These are phyloP conservation scores for Lycopodina hypogea DNA, from an alignment of 37 sponge, comb jelly and placozoan species.

Conservation along the genomic window DNA sequence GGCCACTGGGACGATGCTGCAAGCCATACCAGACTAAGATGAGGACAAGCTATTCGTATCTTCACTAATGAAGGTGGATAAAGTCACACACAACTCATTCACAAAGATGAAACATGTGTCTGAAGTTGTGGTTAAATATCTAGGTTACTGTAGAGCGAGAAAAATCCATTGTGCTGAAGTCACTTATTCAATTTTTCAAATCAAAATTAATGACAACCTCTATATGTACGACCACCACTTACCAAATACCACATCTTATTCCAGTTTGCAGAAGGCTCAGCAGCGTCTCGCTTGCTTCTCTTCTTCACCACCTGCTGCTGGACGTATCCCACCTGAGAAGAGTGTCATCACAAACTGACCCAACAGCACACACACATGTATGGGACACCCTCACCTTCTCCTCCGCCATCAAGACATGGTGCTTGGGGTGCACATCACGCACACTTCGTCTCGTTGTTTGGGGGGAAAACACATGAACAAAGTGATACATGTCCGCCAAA, in stretches of 20 bases:
- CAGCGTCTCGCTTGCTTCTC: conserved; percentile 62
- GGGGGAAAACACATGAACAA: conserved; percentile 42
- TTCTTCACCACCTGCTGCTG: conserved; percentile 78
- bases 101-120: neutral
- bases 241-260: conserved; percentile 89
- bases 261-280: conserved; percentile 46
- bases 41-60: neutral
- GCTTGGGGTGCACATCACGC: conserved; percentile 20
- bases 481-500: conserved; percentile 63
- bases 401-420: conserved; percentile 35
- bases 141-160: too few species aligned
- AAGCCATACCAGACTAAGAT: neutral
- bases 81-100: neutral
- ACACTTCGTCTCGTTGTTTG: conserved; percentile 16
- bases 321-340: conserved; percentile 61
- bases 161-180: too few species aligned
- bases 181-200: too few species aligned
- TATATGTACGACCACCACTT: neutral
- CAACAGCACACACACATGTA: conserved; percentile 14
- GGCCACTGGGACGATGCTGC: conserved; percentile 46
- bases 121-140: neutral
- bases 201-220: too few species aligned
- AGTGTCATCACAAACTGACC: too few species aligned
- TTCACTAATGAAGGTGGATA: neutral
- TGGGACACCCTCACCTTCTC: conserved; percentile 15